Evolutionary conservation across 1,140 invertebrate species (phyloP).

Genomic region (Megalonaias nervosa): DNA sequence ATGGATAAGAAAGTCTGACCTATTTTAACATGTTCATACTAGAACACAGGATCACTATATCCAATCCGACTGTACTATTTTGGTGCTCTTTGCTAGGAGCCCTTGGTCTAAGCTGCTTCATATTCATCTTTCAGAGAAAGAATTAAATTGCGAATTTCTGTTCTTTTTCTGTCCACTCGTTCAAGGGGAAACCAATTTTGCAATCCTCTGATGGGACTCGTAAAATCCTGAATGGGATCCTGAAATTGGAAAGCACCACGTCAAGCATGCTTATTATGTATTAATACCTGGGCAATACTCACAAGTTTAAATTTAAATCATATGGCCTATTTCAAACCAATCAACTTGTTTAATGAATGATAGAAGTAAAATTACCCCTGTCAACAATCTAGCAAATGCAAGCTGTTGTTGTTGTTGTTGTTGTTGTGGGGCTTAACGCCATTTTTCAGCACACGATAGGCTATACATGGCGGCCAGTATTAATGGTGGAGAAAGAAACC

Average conservation of each 20-base stretch:
- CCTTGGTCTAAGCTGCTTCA: conserved; percentile 18
- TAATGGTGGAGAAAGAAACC: too few relatives aligned
- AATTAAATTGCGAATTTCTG: conserved; percentile 67
- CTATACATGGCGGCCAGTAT: too few relatives aligned
- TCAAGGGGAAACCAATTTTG: conserved; percentile 66
- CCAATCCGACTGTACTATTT: background rate
- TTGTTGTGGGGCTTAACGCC: too few relatives aligned
- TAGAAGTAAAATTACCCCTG: background rate
- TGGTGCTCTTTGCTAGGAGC: background rate
- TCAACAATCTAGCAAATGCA: background rate
- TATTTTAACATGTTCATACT: too few relatives aligned
- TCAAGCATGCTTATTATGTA: background rate
- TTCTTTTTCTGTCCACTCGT: conserved; percentile 58
- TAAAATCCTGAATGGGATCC: conserved; percentile 70
- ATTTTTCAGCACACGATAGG: too few relatives aligned
- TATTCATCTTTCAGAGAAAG: conserved; percentile 66
- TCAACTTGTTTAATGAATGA: background rate
- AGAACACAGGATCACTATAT: too few relatives aligned
- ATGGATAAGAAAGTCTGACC: too few relatives aligned
- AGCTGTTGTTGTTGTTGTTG: too few relatives aligned
- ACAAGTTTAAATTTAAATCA: background rate
- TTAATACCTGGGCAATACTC: background rate
- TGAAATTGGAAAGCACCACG: conserved; percentile 49
- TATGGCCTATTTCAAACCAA: background rate
- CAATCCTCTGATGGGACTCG: conserved; percentile 68